Percentiles rank a stretch among this genome's conserved stretches.
phyloP scores from a whole-genome alignment of 1,140 invertebrate species.

The Metopolophium dirhodum region DNA sequence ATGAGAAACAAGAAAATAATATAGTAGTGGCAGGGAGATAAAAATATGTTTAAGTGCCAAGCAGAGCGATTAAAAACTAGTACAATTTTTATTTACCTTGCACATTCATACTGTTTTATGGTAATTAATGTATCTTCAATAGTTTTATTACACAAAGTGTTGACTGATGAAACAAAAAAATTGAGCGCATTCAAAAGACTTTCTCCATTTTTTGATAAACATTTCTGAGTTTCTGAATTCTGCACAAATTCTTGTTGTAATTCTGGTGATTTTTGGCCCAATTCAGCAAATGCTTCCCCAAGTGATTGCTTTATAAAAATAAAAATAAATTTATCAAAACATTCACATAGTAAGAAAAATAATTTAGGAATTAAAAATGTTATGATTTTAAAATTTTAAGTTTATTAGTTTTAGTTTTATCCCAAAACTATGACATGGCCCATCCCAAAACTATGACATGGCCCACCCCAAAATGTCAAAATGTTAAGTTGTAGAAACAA shows the following conservation, averaged over 20 bases:
- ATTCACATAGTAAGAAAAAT: neutral
- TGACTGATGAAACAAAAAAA: constrained; percentile 94
- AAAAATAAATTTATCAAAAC: constrained; percentile 2
- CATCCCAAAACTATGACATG: neutral
- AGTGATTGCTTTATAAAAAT: constrained; percentile 70
- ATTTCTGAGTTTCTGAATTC: constrained; percentile 94
- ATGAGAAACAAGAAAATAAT: neutral
- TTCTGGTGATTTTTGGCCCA: constrained; percentile 93
- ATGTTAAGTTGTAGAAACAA: neutral
- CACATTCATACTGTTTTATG: constrained; percentile 89
- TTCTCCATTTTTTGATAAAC: constrained; percentile 93
- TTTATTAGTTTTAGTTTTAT: neutral
- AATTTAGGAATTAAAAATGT: neutral
- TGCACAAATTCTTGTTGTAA: constrained; percentile 93
- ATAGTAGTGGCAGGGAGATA: neutral
- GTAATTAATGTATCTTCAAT: constrained; percentile 96
- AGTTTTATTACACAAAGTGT: constrained; percentile 94
- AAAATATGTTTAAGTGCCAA: neutral
- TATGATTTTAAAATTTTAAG: neutral
- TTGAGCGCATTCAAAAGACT: constrained; percentile 88
- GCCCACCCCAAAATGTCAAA: neutral
- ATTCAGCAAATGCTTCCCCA: constrained; percentile 91
- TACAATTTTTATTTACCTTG: constrained; percentile 71
- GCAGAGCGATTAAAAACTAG: neutral
- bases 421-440: neutral